Percentiles rank a stretch among this genome's conserved stretches.
These are phyloP conservation scores for Aelia acuminata DNA, from an alignment of 2,888 invertebrate genomes.

Conservation along the genomic window DNA sequence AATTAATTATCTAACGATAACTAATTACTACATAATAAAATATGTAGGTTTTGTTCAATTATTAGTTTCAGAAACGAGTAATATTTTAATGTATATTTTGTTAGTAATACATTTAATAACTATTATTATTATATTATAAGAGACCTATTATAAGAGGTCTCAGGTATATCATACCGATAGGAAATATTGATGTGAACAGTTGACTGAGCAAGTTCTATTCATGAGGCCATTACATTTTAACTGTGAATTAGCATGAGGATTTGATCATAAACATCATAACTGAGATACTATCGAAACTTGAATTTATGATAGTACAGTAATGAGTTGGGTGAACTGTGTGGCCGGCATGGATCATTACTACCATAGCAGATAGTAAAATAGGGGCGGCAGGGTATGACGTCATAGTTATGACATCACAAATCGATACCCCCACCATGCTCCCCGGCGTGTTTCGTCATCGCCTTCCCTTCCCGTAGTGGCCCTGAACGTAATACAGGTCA, in stretches of 20 bases:
- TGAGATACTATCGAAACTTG: background rate
- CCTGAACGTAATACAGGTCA: slow-evolving; percentile 40
- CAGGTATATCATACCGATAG: no score
- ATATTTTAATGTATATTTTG: no score
- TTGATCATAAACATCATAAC: background rate
- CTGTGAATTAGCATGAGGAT: background rate
- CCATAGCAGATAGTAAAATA: background rate
- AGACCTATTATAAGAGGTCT: no score
- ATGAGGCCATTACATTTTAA: no score
- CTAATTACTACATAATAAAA: no score
- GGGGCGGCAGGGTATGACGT: slow-evolving; percentile 2
- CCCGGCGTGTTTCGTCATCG: background rate
- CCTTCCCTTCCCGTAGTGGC: background rate
- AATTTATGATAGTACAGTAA: background rate
- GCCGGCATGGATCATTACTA: slow-evolving; percentile 26
- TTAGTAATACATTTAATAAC: no score
- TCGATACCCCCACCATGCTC: slow-evolving; percentile 17
- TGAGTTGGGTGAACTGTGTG: background rate
- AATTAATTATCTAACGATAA: no score
- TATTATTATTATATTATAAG: no score
- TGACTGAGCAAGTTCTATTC: background rate
- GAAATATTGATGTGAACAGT: no score
- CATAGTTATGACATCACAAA: slow-evolving; percentile 15
- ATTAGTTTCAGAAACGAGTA: no score
- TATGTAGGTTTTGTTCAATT: no score